phyloP scores from a whole-genome alignment of 2,888 invertebrate species.

The Drosophila robusta region DNA sequence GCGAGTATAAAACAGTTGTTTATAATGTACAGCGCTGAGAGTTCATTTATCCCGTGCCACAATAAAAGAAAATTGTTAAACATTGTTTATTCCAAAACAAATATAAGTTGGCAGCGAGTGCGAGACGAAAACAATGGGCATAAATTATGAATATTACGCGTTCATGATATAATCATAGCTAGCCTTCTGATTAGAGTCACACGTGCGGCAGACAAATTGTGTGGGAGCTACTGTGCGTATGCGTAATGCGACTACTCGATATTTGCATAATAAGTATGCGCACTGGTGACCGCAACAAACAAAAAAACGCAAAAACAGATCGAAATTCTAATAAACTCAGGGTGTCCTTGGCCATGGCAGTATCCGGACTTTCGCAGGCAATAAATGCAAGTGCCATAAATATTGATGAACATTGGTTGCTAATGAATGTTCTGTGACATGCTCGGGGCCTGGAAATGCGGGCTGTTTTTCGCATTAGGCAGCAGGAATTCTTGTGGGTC shows the following conservation, averaged over 20 bases:
- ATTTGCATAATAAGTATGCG: slow-evolving; percentile 54
- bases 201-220: slow-evolving; percentile 14
- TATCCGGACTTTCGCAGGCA: slow-evolving; percentile 24
- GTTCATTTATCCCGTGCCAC: slow-evolving; percentile 40
- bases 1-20: slow-evolving; percentile 21
- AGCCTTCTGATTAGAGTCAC: slow-evolving; percentile 2
- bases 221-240: slow-evolving; percentile 6
- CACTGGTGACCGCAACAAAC: slow-evolving; percentile 30
- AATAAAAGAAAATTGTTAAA: slow-evolving; percentile 30
- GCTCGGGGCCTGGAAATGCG: not conserved
- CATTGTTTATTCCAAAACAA: slow-evolving; percentile 11
- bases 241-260: slow-evolving; percentile 15
- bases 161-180: slow-evolving; percentile 5
- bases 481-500: not conserved
- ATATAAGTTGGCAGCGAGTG: slow-evolving; percentile 7
- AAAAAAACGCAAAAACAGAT: slow-evolving; percentile 7
- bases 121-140: not conserved
- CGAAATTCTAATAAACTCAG: slow-evolving; percentile 31
- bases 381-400: slow-evolving; percentile 55
- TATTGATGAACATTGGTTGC: slow-evolving; percentile 50
- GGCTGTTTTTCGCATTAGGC: slow-evolving; percentile 12
- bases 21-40: slow-evolving; percentile 19
- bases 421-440: slow-evolving; percentile 42
- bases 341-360: slow-evolving; percentile 4
- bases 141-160: slow-evolving; percentile 12